Base-by-base conservation (phyloP, 2,888 invertebrate genomes). In the Steinernema scapterisci region DNA sequence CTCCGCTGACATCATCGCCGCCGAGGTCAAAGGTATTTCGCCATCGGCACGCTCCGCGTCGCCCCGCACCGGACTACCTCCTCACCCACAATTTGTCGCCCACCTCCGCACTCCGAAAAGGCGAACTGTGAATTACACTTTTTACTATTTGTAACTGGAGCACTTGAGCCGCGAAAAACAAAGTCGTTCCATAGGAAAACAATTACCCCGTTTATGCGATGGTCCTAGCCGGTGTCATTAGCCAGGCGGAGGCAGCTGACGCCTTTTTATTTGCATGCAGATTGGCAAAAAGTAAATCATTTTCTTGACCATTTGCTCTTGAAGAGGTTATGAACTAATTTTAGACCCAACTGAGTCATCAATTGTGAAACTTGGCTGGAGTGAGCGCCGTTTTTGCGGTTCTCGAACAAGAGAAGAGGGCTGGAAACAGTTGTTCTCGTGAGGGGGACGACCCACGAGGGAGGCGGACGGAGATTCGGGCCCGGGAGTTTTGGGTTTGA, bases 401-500 rank as follows among this genome's bases (percentile, higher is more conserved):
- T 27, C 25, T 63, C 23, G 27, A 63, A 25, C 27, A 16, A 25
- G 63, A 27, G 25, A 16, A 6, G 31, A 31, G 63, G 63, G 63
- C 31, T 27, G 63, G 63, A 27, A 63, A 63, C 63, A 63, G 63
- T 63, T 63, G 63, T 38, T 63, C 63, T 25, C 31, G 1, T 11
- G 63, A 27, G 63, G 5, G 38, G 63, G 63, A 63, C 63, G 63
- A 63, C 63, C 63, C 63, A 31, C 1, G 16, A 11, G 25, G 11
- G 63, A 13, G 7, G 38, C 1, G 7, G 27, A 31, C 23, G 31
- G 16, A 31, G 63, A 27, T 16, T 16, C 13, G 63, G 63, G 31
- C 16, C 31, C 63, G 63, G 38, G 63, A 63, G n/a, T 11, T 63
- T 63, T n/a, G 63, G 63, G 63, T 63, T 52, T 63, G 63, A 63